Percentiles rank a stretch among this genome's conserved stretches.
Conservation (phyloP, 2,113 vertebrate species). For the Clarias magur region DNA sequence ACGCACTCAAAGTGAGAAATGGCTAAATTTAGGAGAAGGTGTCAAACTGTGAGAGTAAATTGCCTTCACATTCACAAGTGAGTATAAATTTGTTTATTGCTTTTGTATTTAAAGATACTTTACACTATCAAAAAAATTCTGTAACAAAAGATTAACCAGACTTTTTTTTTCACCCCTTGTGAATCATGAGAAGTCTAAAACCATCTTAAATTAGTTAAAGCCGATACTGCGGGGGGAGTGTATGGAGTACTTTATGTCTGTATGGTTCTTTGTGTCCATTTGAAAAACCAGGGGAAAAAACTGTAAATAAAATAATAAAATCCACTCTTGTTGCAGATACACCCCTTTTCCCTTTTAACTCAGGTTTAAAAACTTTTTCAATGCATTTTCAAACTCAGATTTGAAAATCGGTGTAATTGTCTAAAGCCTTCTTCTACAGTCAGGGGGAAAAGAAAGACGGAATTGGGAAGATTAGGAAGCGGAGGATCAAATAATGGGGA, state of each 20-base stretch:
- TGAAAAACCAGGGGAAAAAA: background rate
- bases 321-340: background rate
- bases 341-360: background rate
- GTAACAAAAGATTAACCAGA: background rate
- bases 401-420: background rate
- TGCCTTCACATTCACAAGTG: background rate
- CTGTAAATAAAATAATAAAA: too few species aligned
- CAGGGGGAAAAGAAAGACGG: background rate
- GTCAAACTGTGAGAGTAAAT: conserved; percentile 24
- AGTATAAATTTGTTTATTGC: background rate
- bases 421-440: background rate
- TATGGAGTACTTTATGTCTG: background rate
- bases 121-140: background rate
- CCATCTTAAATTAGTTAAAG: background rate
- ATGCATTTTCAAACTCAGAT: too few species aligned
- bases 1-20: background rate
- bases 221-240: background rate
- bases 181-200: background rate
- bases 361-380: background rate
- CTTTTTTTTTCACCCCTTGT: background rate
- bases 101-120: background rate
- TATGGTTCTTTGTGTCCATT: background rate
- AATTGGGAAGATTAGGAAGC: background rate
- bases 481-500: background rate
- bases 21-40: conserved; percentile 13